These are phyloP conservation scores for Notolepis coatsorum DNA, from an alignment of 2,797 vertebrate genomes.

Conservation along the genomic window DNA sequence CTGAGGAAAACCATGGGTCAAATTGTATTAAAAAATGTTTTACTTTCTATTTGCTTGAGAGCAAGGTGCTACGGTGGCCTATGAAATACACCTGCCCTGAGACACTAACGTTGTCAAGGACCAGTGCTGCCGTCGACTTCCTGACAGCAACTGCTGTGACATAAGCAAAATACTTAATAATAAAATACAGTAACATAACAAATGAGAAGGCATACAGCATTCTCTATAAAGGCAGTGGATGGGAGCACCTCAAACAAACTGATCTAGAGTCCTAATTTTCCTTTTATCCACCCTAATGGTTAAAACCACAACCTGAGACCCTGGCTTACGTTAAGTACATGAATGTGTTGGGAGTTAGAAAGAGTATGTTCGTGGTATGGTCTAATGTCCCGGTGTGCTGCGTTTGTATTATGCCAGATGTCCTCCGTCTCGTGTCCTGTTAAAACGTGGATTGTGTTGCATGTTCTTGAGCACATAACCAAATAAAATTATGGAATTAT, in stretches of 20 bases:
- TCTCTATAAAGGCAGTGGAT: conserved; percentile 35
- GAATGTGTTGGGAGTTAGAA: background rate
- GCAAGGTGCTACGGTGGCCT: too few species aligned
- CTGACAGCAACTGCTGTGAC: conserved; percentile 7
- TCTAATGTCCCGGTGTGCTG: too few species aligned
- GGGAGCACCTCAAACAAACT: conserved; percentile 17
- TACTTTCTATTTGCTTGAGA: too few species aligned
- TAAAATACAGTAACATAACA: conserved; percentile 32
- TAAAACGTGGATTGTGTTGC: too few species aligned
- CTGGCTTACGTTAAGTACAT: background rate
- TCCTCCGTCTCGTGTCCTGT: too few species aligned
- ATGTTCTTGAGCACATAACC: too few species aligned
- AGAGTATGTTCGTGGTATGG: too few species aligned
- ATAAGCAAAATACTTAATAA: conserved; percentile 35
- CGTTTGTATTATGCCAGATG: too few species aligned
- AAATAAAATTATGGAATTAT: too few species aligned
- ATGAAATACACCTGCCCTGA: background rate
- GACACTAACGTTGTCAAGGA: background rate
- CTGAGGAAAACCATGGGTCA: background rate
- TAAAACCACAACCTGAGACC: background rate
- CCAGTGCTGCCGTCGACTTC: conserved; percentile 12
- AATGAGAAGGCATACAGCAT: conserved; percentile 42
- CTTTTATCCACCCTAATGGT: conserved; percentile 6
- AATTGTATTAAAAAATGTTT: conserved; percentile 1
- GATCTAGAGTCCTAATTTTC: conserved; percentile 11